Base-by-base conservation (phyloP, 2,797 vertebrate genomes). In the Alauda arvensis region DNA sequence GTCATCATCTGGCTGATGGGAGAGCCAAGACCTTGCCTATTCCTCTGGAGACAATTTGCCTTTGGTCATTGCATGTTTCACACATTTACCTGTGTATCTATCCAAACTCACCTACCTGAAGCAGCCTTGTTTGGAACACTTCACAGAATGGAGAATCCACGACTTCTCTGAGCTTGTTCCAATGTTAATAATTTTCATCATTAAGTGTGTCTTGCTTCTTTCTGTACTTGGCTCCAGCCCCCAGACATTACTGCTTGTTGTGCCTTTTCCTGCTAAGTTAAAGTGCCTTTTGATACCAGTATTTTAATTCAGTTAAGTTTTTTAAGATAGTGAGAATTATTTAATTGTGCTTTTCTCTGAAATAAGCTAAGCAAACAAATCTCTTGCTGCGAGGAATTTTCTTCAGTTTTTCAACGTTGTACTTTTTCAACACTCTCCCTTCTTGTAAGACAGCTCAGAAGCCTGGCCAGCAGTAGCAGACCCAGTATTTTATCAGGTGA, bases 251-350 rank as follows among this genome's bases (percentile, higher is more conserved):
- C 15, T 60, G 37, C 40, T 66, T 83, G 61, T 57, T 89, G 53
- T 70, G 65, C 43, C 39, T 84, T 91, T 82, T 51, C n/a, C 74
- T 84, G 68, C 45, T 83, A 78, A 93, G 91, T 71, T 85, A 46
- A 83, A 81, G 42, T 78, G 26, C n/a, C 45, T 79, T 89, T 91
- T 83, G 53, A 91, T 88, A 80, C 8, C 21, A 57, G 28, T 25
- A 66, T 67, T 89, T 85, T 62, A 77, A 59, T 71, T 90, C 42
- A 31, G 43, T 70, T 76, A 48, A 33, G 7, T 63, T 81, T 91
- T 87, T 78, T 62, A 81, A 79, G 63, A 77, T 40, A 37, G 53
- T 46, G 57, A 79, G 28, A 86, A 86, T 53, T 84, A 72, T 40
- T 85, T 87, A 85, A 89, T 82, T 59, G 74, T 0, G 6, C 4